Percentiles rank a stretch among this genome's conserved stretches.
Evolutionary conservation across 2,888 invertebrate species (phyloP).

Genomic region (Macaria liturata): DNA sequence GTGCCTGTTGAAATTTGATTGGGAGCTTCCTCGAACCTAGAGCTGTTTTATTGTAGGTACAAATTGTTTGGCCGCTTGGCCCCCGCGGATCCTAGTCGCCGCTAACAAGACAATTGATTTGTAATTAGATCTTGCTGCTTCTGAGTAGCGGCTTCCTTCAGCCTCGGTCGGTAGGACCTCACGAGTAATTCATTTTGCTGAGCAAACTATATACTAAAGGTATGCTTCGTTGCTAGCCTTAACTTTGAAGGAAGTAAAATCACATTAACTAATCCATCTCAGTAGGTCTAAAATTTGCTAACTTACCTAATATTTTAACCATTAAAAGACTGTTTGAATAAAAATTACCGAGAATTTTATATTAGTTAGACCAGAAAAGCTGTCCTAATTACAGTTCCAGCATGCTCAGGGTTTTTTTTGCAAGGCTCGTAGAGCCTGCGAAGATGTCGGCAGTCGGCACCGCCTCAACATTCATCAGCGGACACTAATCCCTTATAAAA

Average conservation of each 20-base stretch:
- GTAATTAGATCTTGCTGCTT: constrained; percentile 43
- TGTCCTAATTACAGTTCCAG: constrained; percentile 7
- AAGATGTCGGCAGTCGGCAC: constrained; percentile 19
- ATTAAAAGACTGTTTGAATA: not conserved
- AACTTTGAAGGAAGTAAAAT: too few species aligned
- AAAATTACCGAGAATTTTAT: not conserved
- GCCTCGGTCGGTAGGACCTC: constrained; percentile 22
- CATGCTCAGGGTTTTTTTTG: constrained; percentile 15
- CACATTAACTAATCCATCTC: too few species aligned
- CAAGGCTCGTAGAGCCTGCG: constrained; percentile 14
- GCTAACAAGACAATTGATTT: constrained; percentile 54
- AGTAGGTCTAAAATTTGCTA: too few species aligned
- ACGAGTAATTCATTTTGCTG: not conserved
- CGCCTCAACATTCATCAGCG: constrained; percentile 23
- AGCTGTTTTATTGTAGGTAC: constrained; percentile 41
- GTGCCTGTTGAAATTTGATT: constrained; percentile 59
- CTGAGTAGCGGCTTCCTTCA: constrained; percentile 26
- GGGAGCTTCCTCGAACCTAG: constrained; percentile 61
- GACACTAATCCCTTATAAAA: constrained; percentile 32
- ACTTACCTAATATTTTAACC: too few species aligned
- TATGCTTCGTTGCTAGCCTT: too few species aligned
- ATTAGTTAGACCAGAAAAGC: constrained; percentile 11
- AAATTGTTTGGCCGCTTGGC: constrained; percentile 37
- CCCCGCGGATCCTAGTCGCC: constrained; percentile 36
- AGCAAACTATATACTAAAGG: not conserved